These are phyloP conservation scores for Serripes groenlandicus DNA, from an alignment of 2,888 invertebrate genomes.

Conservation along the genomic window DNA sequence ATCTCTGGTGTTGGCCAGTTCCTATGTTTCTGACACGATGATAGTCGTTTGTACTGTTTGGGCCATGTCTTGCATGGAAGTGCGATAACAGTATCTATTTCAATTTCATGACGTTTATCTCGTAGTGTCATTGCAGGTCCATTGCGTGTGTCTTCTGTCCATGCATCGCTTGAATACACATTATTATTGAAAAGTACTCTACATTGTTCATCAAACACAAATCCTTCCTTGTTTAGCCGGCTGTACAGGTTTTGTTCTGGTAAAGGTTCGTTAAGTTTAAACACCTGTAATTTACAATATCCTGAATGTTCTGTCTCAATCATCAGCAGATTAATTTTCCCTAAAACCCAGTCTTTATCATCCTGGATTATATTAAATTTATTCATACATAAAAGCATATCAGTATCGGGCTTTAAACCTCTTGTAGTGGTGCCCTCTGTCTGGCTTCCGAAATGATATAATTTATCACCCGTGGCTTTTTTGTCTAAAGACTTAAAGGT, in stretches of 20 bases:
- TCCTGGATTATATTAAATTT: slow-evolving; percentile 10
- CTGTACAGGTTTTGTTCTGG: neutral
- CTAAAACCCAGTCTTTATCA: slow-evolving; percentile 14
- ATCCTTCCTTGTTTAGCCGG: neutral
- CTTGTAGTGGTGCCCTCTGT: slow-evolving; percentile 31
- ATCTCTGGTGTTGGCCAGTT: slow-evolving; percentile 7
- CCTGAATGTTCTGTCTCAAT: neutral
- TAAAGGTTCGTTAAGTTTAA: neutral
- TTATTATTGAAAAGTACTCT: neutral
- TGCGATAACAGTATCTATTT: neutral
- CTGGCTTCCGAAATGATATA: slow-evolving; percentile 30
- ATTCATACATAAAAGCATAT: neutral
- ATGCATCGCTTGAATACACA: neutral
- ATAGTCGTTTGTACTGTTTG: neutral
- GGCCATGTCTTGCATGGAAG: slow-evolving; percentile 11
- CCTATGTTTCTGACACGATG: neutral
- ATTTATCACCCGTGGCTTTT: neutral
- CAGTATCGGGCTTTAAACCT: slow-evolving; percentile 25
- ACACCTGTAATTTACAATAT: slow-evolving; percentile 16
- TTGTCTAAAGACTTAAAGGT: no score
- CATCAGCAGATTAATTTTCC: slow-evolving; percentile 21
- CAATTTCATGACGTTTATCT: neutral
- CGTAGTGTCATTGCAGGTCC: slow-evolving; percentile 2
- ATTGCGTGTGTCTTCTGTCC: neutral
- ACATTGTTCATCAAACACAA: neutral